Evolutionary conservation across 2,888 invertebrate genomes (phyloP).

Genomic region (Meiosimyza platycephala): DNA sequence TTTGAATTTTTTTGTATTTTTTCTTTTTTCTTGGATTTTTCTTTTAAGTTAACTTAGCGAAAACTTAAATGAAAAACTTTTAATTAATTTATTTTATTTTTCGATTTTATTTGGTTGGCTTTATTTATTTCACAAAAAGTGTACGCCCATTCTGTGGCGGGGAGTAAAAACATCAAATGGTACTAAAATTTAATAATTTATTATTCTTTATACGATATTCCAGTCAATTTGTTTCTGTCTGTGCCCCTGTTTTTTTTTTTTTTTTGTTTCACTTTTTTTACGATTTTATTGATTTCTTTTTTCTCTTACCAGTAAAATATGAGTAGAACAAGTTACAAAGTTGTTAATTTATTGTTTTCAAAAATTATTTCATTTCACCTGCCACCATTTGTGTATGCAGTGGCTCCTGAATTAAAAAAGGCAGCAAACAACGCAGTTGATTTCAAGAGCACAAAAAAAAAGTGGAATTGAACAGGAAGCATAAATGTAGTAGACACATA

Average conservation of each 20-base stretch:
- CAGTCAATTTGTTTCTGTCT: background rate
- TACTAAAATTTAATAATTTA: background rate
- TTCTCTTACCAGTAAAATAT: background rate
- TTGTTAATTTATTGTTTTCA: too few species aligned
- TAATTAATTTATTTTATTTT: background rate
- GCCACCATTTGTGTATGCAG: too few species aligned
- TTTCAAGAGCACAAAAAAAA: too few species aligned
- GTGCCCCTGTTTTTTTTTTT: background rate
- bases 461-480: too few species aligned
- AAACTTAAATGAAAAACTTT: background rate
- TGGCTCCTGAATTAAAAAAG: too few species aligned
- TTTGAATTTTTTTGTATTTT: too few species aligned
- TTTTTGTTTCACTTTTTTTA: background rate
- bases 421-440: too few species aligned
- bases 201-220: too few species aligned
- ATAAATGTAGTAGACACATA: too few species aligned
- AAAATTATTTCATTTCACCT: too few species aligned
- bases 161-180: background rate
- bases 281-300: slow-evolving; percentile 13
- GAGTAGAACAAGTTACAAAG: too few species aligned
- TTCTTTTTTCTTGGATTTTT: background rate
- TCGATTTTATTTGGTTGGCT: background rate
- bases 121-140: background rate
- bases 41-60: background rate
- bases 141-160: background rate